phyloP scores from a whole-genome alignment of 2,888 invertebrate genomes.

The Drosophila neonasuta region DNA sequence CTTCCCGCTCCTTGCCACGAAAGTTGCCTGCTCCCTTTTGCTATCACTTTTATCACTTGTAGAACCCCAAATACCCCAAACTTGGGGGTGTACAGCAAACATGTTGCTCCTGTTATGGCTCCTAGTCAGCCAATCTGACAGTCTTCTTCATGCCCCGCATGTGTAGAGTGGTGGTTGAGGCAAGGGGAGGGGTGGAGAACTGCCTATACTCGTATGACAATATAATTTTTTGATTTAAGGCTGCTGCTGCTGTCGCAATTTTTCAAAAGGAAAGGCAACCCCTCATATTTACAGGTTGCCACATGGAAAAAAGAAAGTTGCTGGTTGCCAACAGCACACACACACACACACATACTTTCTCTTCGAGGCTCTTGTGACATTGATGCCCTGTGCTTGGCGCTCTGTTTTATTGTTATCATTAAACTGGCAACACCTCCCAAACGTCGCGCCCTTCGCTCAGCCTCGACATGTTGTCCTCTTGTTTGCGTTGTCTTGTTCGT shows the following conservation, averaged over 20 bases:
- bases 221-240: constrained; percentile 77
- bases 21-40: constrained; percentile 27
- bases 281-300: constrained; percentile 61
- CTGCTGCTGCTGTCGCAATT: constrained; percentile 68
- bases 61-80: constrained; percentile 32
- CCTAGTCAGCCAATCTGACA: constrained; percentile 27
- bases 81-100: constrained; percentile 52
- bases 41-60: constrained; percentile 62
- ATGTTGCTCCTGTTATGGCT: constrained; percentile 59
- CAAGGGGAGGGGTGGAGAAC: background rate
- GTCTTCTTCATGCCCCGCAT: background rate
- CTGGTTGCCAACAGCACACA: constrained; percentile 45
- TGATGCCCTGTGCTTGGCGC: constrained; percentile 68
- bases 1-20: background rate
- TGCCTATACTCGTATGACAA: constrained; percentile 69
- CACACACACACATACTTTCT: constrained; percentile 10
- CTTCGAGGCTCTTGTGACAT: constrained; percentile 59
- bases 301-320: constrained; percentile 57
- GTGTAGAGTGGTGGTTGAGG: background rate
- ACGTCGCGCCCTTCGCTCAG: constrained; percentile 13
- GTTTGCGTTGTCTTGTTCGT: constrained; percentile 44
- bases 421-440: constrained; percentile 66
- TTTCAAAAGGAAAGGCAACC: constrained; percentile 53
- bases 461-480: constrained; percentile 55
- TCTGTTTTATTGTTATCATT: constrained; percentile 79